Percentiles rank a stretch among this genome's conserved stretches.
Evolutionary conservation across 2,113 vertebrate species (phyloP).

Genomic region (Neolamprologus kungweensis): DNA sequence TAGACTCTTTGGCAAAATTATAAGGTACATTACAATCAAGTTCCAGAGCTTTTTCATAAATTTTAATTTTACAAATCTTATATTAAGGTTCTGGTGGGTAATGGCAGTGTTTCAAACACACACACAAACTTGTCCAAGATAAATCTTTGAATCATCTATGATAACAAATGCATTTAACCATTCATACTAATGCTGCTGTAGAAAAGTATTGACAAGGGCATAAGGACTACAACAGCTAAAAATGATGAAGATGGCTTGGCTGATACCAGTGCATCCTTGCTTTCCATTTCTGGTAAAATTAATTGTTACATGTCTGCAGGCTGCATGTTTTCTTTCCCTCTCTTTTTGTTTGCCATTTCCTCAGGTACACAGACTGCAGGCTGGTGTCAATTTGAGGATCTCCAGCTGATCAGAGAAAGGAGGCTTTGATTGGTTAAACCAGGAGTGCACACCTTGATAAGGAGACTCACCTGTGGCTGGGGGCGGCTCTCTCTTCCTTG

Average conservation of each 20-base stretch:
- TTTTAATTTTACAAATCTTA: background rate
- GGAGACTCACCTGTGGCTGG: too few relatives aligned
- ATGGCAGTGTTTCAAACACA: background rate
- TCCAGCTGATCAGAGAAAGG: background rate
- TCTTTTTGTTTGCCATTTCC: fast-evolving
- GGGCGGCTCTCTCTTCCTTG: too few relatives aligned
- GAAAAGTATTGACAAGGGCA: background rate
- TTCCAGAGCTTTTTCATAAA: background rate
- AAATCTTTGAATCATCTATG: background rate
- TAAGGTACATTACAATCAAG: background rate
- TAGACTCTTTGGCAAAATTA: background rate
- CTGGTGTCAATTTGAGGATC: background rate
- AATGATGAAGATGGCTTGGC: background rate
- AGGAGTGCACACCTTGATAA: too few relatives aligned
- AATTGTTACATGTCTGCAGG: background rate
- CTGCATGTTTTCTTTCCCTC: background rate
- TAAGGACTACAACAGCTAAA: background rate
- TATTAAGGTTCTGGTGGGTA: background rate
- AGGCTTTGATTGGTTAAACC: too few relatives aligned
- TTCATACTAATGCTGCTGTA: background rate
- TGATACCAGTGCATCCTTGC: background rate
- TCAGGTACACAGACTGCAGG: background rate
- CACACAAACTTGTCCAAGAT: background rate
- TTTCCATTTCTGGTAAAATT: background rate
- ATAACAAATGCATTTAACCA: background rate